Conservation (phyloP, 2,797 vertebrate genomes). For the Mormyrops boulengeri region DNA sequence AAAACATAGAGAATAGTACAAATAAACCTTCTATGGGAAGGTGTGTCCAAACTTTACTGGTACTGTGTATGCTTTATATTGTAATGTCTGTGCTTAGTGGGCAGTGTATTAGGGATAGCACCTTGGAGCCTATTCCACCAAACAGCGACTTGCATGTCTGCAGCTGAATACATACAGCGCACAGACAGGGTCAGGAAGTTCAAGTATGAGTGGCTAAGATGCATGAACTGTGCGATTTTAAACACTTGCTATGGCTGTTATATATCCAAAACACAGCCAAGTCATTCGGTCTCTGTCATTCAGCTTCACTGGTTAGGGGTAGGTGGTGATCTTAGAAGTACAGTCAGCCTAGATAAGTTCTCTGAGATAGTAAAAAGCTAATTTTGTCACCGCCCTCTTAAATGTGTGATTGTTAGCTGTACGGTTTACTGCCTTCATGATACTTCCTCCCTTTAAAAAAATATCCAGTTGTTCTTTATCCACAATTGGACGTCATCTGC, state of each 20-base stretch:
- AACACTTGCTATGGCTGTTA: not conserved
- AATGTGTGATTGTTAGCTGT: not conserved
- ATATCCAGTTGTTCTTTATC: constrained; percentile 44
- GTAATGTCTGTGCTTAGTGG: not conserved
- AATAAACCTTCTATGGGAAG: not conserved
- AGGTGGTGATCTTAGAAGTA: not conserved
- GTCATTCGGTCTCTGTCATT: not conserved
- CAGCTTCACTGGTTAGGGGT: not conserved
- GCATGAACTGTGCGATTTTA: not conserved
- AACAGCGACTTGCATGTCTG: not conserved
- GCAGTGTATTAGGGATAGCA: not conserved
- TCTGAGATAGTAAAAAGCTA: not conserved
- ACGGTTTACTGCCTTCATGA: not conserved
- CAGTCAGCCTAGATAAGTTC: not conserved
- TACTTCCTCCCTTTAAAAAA: not conserved
- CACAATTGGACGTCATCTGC: constrained; percentile 23
- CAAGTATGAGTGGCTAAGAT: not conserved
- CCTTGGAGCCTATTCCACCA: not conserved
- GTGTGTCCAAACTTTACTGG: not conserved
- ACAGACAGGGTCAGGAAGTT: no score
- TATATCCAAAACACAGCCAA: not conserved
- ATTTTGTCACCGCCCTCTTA: not conserved
- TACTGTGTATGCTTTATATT: not conserved
- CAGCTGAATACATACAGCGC: no score
- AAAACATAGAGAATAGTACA: not conserved